Base-by-base conservation (phyloP, 2,113 vertebrate species). In the Pongo abelii region DNA sequence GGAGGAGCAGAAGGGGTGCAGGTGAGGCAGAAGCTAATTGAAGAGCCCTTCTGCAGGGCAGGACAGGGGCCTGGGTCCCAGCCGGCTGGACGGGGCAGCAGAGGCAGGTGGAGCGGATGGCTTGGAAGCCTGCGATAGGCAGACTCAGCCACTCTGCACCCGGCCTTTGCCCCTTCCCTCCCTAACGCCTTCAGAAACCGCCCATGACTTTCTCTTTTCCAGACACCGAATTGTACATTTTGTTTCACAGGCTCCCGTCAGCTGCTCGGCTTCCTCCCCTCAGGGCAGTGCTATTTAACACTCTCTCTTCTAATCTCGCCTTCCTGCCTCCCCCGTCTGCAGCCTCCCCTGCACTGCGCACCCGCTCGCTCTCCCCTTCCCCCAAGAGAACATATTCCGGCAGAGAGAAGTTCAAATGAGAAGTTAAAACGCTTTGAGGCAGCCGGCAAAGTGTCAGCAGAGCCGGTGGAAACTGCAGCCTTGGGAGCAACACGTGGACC, bases 401-500 rank as follows among this genome's bases (percentile, higher is more conserved):
- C 48, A 40, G 61, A 61, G 16, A 84, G 25, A 32, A 40, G 25
- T 86, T 79, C 80, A 78, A 6, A 50, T 8, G 11, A n/a, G 38
- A 64, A 91, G 18, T n/a, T 16, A 30, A 38, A 23, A 32, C 0
- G 8, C 57, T 77, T 7, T 27, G 43, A 67, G 46, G 70, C 70
- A 59, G 61, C 32, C 20, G 35, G 35, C 3, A 4, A 38, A 43
- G 10, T 30, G 23, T 1, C 3, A 0, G 38, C 30, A 2, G 3
- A 22, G 35, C 48, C 3, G 1, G 40, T 1, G 43, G 57, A 55
- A 67, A 10, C 72, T 1, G 0, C 8, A 5, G 23, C 6, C 1
- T 16, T 8, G 50, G 48, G 40, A n/a, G 23, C 13, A 6, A 9
- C 20, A 1, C 0, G 0, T 30, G 2, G 3, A 16, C 6, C 38